Evolutionary conservation across 2,797 vertebrate species (phyloP).

Genomic region (Hydrocynus forskahlii): DNA sequence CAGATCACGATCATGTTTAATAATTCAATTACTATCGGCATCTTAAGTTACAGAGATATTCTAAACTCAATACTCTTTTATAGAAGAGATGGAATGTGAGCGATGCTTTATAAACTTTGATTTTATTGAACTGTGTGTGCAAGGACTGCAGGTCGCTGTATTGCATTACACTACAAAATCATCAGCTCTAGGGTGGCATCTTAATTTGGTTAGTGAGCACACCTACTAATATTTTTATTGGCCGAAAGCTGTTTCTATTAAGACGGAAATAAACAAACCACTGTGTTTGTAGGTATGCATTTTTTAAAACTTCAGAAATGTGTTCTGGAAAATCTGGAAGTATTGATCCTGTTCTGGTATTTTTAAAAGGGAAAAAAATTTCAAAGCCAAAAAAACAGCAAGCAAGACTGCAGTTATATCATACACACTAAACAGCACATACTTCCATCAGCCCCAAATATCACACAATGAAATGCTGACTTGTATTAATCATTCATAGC

Average conservation of each 20-base stretch:
- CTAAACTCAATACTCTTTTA: not conserved
- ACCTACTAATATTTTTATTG: not conserved
- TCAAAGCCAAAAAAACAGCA: not conserved
- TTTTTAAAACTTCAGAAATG: too few relatives aligned
- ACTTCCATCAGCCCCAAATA: not conserved
- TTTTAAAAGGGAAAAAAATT: not conserved
- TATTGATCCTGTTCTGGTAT: not conserved
- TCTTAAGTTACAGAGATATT: not conserved
- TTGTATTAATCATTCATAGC: not conserved
- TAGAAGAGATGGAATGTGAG: not conserved
- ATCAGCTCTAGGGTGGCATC: not conserved
- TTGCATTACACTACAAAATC: not conserved
- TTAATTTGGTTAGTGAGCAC: not conserved
- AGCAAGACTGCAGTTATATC: not conserved
- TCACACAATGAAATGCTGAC: not conserved
- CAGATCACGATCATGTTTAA: not conserved
- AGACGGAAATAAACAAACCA: too few relatives aligned
- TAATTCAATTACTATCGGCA: constrained; percentile 21
- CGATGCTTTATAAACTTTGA: not conserved
- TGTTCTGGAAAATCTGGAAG: too few relatives aligned
- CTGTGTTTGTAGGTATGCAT: too few relatives aligned
- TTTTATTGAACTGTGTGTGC: not conserved
- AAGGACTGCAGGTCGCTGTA: not conserved
- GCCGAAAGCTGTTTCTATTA: not conserved
- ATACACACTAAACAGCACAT: not conserved